Evolutionary conservation across 53 echinoderm and acorn worm species (phyloP), one percentile per base, ranked within the genome.

Genomic region (Luidia sarsii): DNA sequence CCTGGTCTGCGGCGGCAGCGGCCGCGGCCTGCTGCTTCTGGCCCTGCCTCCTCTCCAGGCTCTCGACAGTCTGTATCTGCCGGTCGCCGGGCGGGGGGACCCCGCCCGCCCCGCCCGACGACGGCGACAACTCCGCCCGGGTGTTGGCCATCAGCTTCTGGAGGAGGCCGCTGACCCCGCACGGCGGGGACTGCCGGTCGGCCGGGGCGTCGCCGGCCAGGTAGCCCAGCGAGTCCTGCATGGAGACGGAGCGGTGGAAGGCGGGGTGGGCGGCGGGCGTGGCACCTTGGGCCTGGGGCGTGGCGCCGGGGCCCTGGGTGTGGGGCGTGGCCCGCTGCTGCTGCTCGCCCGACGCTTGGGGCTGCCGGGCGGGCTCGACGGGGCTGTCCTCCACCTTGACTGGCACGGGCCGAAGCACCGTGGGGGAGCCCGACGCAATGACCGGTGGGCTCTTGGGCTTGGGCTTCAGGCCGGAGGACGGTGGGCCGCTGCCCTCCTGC

Each of bases 381-480:
- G 55, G 15, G 10, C 67, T 52, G 4, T 84, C 80, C 11, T 89
- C 85, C 48, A 69, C 80, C 64, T 87, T 94, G 74, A 90, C 81
- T 1, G 90, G 90, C 39, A 94, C 85, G 0, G 94, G 94, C 32
- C 88, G 84, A 29, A 90, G 55, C 33, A 90, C 82, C 0, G 67
- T 75, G 14, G 74, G 71, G 0, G 67, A 82, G 9, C 77, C 85
- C 4, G 83, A 64, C 14, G 70, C 64, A 8, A 82, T 67, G 30
- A 30, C 66, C 23, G 73, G 57, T 25, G 80, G 64, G 33, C 85
- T 71, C 7, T 64, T 68, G 14, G 75, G 19, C 36, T 72, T 82
- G 25, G 65, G 74, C n/a, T n/a, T n/a, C n/a, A 41, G 41, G 41
- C 41, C 11, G 25, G 81, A 33, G 19, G 85, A 71, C 6, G 27